Percentiles rank a stretch among this genome's conserved stretches.
These are phyloP conservation scores for Tuberolachnus salignus DNA, from an alignment of 2,888 invertebrate species.

Conservation along the genomic window DNA sequence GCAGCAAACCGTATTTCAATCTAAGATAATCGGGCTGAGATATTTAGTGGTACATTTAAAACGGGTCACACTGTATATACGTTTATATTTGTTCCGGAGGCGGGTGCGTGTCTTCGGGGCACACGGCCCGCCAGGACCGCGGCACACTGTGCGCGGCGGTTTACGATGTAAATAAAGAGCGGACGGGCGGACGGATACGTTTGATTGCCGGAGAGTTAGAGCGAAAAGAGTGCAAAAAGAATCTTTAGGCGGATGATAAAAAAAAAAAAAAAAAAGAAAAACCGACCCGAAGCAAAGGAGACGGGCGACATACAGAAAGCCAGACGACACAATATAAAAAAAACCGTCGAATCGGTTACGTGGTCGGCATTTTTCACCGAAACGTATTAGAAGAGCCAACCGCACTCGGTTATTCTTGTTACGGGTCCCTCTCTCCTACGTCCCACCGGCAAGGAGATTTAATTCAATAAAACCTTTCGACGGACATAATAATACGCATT, in stretches of 20 bases:
- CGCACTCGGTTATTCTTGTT: too few species aligned
- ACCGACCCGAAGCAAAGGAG: not conserved
- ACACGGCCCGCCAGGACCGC: not conserved
- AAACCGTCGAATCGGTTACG: slow-evolving; percentile 52
- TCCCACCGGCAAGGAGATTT: slow-evolving; percentile 35
- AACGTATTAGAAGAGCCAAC: too few species aligned
- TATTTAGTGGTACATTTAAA: too few species aligned
- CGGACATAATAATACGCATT: slow-evolving; percentile 8
- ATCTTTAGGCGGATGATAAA: not conserved
- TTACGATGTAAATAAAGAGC: not conserved
- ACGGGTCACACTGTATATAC: too few species aligned
- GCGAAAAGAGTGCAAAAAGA: not conserved
- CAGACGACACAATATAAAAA: slow-evolving; percentile 17
- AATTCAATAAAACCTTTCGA: slow-evolving; percentile 35
- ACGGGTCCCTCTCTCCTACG: too few species aligned
- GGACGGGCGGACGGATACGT: not conserved
- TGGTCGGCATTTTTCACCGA: slow-evolving; percentile 33
- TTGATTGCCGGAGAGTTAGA: not conserved
- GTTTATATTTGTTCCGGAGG: too few species aligned
- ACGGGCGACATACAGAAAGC: slow-evolving; percentile 2
- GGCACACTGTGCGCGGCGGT: not conserved
- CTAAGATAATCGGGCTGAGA: too few species aligned
- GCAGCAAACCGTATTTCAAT: too few species aligned
- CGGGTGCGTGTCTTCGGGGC: not conserved
- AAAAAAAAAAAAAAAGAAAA: slow-evolving; percentile 4